Evolutionary conservation across 2,797 vertebrate species (phyloP).

Genomic region (Todus mexicanus): DNA sequence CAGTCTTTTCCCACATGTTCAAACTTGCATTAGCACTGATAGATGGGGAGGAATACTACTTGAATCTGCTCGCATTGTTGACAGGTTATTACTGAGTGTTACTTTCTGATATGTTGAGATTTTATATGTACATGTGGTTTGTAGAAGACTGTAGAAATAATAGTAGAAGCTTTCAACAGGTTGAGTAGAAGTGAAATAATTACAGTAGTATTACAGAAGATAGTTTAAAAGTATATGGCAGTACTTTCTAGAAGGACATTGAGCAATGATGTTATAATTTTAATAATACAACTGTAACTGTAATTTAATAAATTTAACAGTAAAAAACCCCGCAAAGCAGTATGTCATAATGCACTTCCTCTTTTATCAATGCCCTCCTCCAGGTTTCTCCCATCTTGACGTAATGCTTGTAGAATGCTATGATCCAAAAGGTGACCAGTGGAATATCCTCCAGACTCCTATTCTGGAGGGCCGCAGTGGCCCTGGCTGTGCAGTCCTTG

Average conservation of each 20-base stretch:
- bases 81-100: neutral
- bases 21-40: neutral
- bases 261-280: neutral
- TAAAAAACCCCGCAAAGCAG: neutral
- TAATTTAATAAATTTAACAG: neutral
- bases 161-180: neutral
- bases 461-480: slow-evolving; percentile 98
- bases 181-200: neutral
- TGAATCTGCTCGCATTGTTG: neutral
- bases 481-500: slow-evolving; percentile 92
- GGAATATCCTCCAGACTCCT: slow-evolving; percentile 98
- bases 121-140: neutral
- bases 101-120: neutral
- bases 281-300: neutral
- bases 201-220: neutral
- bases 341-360: neutral
- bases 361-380: neutral
- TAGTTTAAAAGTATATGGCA: neutral
- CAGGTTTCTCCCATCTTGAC: slow-evolving; percentile 97
- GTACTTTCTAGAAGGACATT: neutral
- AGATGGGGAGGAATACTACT: neutral
- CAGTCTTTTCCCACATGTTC: neutral
- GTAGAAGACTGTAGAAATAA: neutral
- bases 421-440: slow-evolving; percentile 97
- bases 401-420: slow-evolving; percentile 99